Evolutionary conservation across 2,113 vertebrate species (phyloP), one percentile per base, ranked within the genome.

Genomic region (Agapornis roseicollis): DNA sequence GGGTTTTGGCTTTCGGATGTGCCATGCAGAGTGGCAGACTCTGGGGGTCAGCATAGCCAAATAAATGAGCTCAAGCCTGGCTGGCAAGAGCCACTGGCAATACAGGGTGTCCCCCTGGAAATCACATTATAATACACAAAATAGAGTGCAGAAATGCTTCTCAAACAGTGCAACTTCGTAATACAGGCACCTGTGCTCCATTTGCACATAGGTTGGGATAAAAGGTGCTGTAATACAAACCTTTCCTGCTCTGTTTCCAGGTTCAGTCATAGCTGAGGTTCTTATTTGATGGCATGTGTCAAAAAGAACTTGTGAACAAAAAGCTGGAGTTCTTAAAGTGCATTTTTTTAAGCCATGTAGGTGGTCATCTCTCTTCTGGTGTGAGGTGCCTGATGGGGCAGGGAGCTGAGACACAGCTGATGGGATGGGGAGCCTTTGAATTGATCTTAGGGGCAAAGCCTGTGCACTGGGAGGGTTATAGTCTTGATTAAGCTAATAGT

Each of bases 21-120:
- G 96, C 72, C 6, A 5, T 97, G 0, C 76, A n/a, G 78, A 37
- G 80, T 2, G 3, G 69, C 2, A 49, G 95, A 47, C 97, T 97
- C 94, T 95, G 96, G 96, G 96, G 95, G 96, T 97, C 97, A 96
- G 97, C 96, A 95, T 83, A 97, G 92, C 60, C 97, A 83, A 95
- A 95, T 66, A 63, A 93, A 97, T 96, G 86, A 94, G 46, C 0
- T 0, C 13, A 2, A 72, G 56, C 58, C 41, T n/a, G 56, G n/a
- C 37, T 28, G 4, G 35, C 10, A 1, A 20, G 33, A 91, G 28
- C 33, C 4, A 5, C 72, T 56, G 16, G 50, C 68, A 42, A 2
- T 4, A 49, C 41, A 22, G 60, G 39, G 6, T 7, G 16, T 39
- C 29, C 49, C 27, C 52, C 58, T 72, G 56, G 33, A 61, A 90